Evolutionary conservation across 2,797 vertebrate species (phyloP), one percentile per base, ranked within the genome.

Genomic region (Holocentrus rufus): DNA sequence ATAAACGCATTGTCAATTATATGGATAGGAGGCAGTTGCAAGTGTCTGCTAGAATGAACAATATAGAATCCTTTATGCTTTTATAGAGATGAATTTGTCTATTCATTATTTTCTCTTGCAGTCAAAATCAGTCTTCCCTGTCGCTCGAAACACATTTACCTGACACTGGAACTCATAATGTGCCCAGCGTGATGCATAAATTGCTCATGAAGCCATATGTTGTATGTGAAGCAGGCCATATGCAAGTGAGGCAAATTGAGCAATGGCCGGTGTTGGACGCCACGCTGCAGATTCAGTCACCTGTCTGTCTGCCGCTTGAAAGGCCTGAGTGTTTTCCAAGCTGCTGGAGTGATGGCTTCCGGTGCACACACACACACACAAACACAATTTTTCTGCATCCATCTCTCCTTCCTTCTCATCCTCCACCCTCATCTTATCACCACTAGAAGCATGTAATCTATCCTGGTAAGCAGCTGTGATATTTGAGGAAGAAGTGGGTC

Each of bases 401-500:
- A 3, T 71, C 58, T 81, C 56, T 57, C 47, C 54, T 55, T 64
- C 67, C 58, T 61, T 63, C 44, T 60, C 64, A 76, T 69, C 25
- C 56, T 18, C 27, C 72, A 50, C 2, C 18, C 64, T 79, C 61
- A 68, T 85, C 77, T 86, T 85, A 88, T 91, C 88, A 79, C 68
- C 68, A 65, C 65, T 69, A 65, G 68, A 62, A 72, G 72, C 80
- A 42, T 80, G 82, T 82, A 69, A 86, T 85, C 69, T 78, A 84
- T 89, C 81, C 69, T 50, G 34, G 69, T 81, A 81, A 88, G 70
- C 71, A 82, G 64, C 76, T 68, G 75, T 76, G 84, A 82, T 90
- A 84, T 88, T 81, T 88, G 70, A 82, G 75, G 80, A 84, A 85
- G 83, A 88, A 82, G 69, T 86, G 76, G 87, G 89, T 92, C 87